Percentiles rank a stretch among this genome's conserved stretches.
These are phyloP conservation scores for Aphrocallistes beatrix DNA, from an alignment of 37 sponge, comb jelly and placozoan species.

Conservation along the genomic window DNA sequence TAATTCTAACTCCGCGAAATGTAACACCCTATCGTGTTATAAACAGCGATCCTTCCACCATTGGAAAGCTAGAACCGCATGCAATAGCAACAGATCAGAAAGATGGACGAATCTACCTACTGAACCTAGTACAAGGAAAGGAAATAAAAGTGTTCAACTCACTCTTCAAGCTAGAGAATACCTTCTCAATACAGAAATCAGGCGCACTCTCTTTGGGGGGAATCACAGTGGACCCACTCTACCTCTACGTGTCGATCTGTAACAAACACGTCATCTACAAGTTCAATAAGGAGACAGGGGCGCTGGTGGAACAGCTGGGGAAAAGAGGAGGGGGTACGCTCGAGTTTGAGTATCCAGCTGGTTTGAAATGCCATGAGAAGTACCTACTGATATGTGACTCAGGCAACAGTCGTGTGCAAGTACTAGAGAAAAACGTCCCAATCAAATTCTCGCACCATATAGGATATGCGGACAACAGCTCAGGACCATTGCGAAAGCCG, in stretches of 20 bases:
- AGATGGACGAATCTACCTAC: background rate
- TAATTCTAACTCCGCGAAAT: background rate
- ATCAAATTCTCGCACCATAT: background rate
- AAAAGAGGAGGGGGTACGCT: background rate
- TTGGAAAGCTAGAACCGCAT: constrained; percentile 6
- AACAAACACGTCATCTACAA: background rate
- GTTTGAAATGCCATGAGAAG: background rate
- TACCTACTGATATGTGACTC: constrained; percentile 11
- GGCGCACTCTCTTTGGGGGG: background rate
- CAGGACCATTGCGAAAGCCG: background rate
- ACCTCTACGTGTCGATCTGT: background rate
- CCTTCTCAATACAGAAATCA: background rate
- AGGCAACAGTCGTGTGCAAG: constrained; percentile 14
- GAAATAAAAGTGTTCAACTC: constrained; percentile 16
- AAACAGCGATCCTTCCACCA: background rate
- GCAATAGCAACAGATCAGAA: background rate
- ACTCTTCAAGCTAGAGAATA: background rate
- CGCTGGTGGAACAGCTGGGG: background rate
- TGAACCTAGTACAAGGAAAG: constrained; percentile 4
- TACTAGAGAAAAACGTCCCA: background rate
- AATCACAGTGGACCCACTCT: background rate
- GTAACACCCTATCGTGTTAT: constrained; percentile 9
- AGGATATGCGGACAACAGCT: background rate
- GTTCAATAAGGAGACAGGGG: background rate
- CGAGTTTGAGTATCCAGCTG: background rate